A percentile compares a stretch with the other conserved stretches of the same genome.
Conservation (phyloP, 2,797 vertebrate species). For the Xenentodon cancila region DNA sequence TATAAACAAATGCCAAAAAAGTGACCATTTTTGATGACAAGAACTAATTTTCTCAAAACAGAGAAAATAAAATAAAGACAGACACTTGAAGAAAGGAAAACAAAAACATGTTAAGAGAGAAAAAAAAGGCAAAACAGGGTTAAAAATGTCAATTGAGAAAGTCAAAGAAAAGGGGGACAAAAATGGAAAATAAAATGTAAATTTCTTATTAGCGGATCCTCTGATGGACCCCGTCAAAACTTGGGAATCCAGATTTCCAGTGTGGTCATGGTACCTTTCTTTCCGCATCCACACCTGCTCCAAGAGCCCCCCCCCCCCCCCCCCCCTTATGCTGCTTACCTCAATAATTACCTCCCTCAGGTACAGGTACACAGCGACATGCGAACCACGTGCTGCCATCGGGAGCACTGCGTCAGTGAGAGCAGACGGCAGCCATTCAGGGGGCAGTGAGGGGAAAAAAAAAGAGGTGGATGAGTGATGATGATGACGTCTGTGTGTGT, state of each 20-base stretch:
- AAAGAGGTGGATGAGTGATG: slow-evolving; percentile 45
- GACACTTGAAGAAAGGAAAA: not conserved
- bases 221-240: slow-evolving; percentile 24
- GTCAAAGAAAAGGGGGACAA: slow-evolving; percentile 7
- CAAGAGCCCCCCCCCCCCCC: slow-evolving; percentile 32
- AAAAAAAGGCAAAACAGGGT: not conserved
- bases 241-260: slow-evolving; percentile 34
- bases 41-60: not conserved
- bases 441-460: slow-evolving; percentile 58
- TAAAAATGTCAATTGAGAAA: not conserved
- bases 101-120: slow-evolving; percentile 2
- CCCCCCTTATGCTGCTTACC: slow-evolving; percentile 65
- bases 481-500: slow-evolving; percentile 24
- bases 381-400: slow-evolving; percentile 52
- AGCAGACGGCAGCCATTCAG: slow-evolving; percentile 75
- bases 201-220: slow-evolving; percentile 18
- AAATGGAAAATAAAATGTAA: slow-evolving; percentile 10
- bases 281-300: slow-evolving; percentile 20
- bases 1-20: no score
- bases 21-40: no score
- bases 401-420: slow-evolving; percentile 69
- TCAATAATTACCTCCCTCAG: slow-evolving; percentile 82
- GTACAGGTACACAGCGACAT: slow-evolving; percentile 65
- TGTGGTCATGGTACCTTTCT: slow-evolving; percentile 27
- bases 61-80: slow-evolving; percentile 4